These are phyloP conservation scores for Elymnias hypermnestra DNA, from an alignment of 1,140 invertebrate genomes.

Conservation along the genomic window DNA sequence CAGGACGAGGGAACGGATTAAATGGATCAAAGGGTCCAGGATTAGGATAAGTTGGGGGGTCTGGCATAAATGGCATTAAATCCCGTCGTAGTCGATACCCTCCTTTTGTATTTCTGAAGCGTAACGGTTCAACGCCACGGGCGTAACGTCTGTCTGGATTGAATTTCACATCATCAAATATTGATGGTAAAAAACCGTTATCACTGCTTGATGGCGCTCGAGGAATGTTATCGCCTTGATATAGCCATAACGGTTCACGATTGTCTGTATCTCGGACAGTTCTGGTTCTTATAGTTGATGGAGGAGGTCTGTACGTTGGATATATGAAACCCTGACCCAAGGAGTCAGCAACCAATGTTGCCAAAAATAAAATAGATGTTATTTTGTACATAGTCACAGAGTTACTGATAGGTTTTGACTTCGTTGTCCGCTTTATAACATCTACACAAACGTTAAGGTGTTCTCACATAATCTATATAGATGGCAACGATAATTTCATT, in stretches of 20 bases:
- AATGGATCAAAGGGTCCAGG: constrained; percentile 1
- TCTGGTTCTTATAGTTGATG: constrained; percentile 15
- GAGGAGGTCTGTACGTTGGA: constrained; percentile 38
- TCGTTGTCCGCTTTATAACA: constrained; percentile 3
- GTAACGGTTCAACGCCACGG: constrained; percentile 30
- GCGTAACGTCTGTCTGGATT: constrained; percentile 36
- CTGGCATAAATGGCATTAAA: constrained; percentile 3
- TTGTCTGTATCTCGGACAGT: constrained; percentile 24
- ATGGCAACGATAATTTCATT: no score
- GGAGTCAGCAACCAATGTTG: constrained; percentile 23
- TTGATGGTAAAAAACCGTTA: constrained; percentile 33
- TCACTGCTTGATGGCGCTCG: constrained; percentile 34
- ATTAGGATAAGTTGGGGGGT: not conserved
- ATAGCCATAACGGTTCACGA: constrained; percentile 38
- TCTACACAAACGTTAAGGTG: no score
- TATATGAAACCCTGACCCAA: constrained; percentile 31
- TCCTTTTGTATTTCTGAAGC: constrained; percentile 32
- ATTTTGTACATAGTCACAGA: constrained; percentile 34
- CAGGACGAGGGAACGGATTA: not conserved
- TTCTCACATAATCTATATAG: no score
- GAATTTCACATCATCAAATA: constrained; percentile 38
- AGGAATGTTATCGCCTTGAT: constrained; percentile 30
- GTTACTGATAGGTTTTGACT: no score
- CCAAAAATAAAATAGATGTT: constrained; percentile 19
- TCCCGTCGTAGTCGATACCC: not conserved